A percentile compares a stretch with the other conserved stretches of the same genome.
Evolutionary conservation across 2,797 vertebrate genomes (phyloP).

Genomic region (Alosa sapidissima): DNA sequence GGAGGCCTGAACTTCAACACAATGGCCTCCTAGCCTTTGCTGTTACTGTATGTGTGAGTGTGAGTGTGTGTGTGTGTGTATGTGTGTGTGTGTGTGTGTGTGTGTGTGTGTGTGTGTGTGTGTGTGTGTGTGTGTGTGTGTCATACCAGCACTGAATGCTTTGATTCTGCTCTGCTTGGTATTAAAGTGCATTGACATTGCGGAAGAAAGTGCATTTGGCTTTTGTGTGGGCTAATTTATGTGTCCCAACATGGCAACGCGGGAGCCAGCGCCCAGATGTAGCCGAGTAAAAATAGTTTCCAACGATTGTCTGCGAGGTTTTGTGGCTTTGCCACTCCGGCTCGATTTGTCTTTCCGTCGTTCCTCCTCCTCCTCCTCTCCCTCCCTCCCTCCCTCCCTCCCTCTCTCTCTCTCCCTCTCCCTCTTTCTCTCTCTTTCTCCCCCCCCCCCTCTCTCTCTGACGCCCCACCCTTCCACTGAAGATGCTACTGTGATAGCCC

Average conservation of each 20-base stretch:
- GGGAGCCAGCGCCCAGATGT: background rate
- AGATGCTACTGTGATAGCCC: background rate
- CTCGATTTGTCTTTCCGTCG: constrained; percentile 14
- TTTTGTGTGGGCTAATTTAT: background rate
- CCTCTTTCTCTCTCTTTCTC: background rate
- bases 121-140: background rate
- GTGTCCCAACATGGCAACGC: background rate
- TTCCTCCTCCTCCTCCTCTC: background rate
- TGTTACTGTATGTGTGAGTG: background rate
- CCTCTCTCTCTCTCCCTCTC: background rate
- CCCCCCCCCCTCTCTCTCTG: background rate
- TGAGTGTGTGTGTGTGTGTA: background rate
- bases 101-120: background rate
- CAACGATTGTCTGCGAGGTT: constrained; percentile 5
- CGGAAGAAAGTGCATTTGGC: background rate
- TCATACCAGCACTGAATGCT: constrained; percentile 9
- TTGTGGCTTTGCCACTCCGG: background rate
- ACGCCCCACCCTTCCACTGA: background rate
- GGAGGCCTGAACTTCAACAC: constrained; percentile 17
- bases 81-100: background rate
- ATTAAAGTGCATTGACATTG: background rate
- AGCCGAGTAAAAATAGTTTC: constrained; percentile 15
- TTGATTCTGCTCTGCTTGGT: background rate
- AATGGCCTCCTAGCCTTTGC: background rate
- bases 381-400: background rate